Conservation (phyloP, 2,888 invertebrate genomes). For the Homarus gammarus region DNA sequence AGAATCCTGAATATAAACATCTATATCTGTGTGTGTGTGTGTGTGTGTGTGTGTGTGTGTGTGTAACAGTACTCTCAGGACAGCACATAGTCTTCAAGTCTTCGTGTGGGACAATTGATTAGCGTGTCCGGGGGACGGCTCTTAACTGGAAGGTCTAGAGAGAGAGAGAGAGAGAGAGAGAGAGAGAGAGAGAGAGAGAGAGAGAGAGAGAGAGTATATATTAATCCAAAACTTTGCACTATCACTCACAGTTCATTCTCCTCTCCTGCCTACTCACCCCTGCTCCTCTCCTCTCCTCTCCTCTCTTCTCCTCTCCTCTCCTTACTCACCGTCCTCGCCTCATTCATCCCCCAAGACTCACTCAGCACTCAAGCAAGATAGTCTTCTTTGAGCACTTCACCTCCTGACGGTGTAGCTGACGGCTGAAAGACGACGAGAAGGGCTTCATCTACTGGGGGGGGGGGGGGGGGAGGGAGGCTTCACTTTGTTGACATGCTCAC, state of each 20-base stretch:
- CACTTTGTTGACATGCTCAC: no score
- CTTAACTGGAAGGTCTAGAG: neutral
- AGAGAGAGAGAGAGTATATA: no score
- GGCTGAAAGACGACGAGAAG: no score
- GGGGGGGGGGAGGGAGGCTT: no score
- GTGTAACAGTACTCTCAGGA: no score
- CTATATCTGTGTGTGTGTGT: constrained; percentile 2
- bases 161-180: no score
- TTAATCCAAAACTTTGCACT: neutral
- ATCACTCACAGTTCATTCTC: neutral
- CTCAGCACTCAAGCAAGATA: no score
- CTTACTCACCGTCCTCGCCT: neutral
- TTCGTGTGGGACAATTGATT: neutral
- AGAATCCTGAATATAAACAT: neutral
- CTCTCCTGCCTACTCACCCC: neutral
- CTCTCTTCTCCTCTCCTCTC: constrained; percentile 4
- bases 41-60: constrained; percentile 16
- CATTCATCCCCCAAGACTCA: neutral
- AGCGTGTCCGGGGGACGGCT: neutral
- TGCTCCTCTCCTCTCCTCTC: neutral
- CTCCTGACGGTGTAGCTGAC: no score
- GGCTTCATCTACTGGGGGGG: no score
- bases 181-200: no score
- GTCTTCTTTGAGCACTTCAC: no score
- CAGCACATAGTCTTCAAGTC: no score